A percentile compares a stretch with the other conserved stretches of the same genome.
Evolutionary conservation across 1,140 invertebrate species (phyloP).

Genomic region (Drosophila sulfurigaster): DNA sequence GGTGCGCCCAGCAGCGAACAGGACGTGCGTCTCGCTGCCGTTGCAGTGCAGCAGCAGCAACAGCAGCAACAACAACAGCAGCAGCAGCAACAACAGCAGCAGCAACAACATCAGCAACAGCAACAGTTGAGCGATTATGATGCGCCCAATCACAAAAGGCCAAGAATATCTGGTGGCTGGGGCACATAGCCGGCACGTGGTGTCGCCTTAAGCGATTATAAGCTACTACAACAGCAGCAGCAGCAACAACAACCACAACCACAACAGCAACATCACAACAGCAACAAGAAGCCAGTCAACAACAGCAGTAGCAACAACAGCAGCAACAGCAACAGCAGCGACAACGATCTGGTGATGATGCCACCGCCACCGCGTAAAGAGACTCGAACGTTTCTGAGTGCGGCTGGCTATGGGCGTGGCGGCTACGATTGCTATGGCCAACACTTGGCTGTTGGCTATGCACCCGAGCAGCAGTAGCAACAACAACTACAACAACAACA

Average conservation of each 20-base stretch:
- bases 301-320: conserved; percentile 33
- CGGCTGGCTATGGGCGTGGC: conserved; percentile 41
- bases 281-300: conserved; percentile 49
- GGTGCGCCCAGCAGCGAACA: conserved; percentile 92
- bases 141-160: conserved; percentile 91
- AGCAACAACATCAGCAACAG: conserved; percentile 79
- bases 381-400: conserved; percentile 43
- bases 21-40: conserved; percentile 85
- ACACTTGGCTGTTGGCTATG: conserved; percentile 65
- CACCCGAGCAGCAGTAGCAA: conserved; percentile 50
- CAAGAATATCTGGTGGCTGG: conserved; percentile 93
- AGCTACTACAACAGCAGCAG: conserved; percentile 41
- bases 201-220: conserved; percentile 64
- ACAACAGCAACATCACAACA: conserved; percentile 42
- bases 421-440: conserved; percentile 69
- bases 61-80: conserved; percentile 73
- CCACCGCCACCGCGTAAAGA: conserved; percentile 74
- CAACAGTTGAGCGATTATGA: conserved; percentile 90
- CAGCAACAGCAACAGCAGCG: conserved; percentile 35
- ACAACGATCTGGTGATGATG: conserved; percentile 72
- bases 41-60: conserved; percentile 75
- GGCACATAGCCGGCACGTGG: conserved; percentile 89
- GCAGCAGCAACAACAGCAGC: conserved; percentile 72
- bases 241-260: conserved; percentile 24
- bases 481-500: conserved; percentile 25